These are phyloP conservation scores for Sorex maritimensis DNA, from an alignment of 2,797 vertebrate species.

Conservation along the genomic window DNA sequence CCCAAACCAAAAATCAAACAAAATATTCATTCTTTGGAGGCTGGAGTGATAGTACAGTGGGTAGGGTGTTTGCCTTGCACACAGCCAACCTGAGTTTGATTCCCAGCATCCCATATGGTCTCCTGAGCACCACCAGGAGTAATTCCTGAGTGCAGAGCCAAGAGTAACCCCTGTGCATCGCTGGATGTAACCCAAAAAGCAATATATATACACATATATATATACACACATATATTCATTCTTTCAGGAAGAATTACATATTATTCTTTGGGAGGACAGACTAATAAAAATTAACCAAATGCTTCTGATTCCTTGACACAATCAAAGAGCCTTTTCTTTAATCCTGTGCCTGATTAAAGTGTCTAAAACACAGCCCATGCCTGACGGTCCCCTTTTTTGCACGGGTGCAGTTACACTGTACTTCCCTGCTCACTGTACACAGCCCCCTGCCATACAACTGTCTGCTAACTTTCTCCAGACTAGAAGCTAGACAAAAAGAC, in stretches of 20 bases:
- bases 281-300: constrained; percentile 55
- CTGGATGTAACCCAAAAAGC: too few species aligned
- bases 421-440: constrained; percentile 12
- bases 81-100: too few species aligned
- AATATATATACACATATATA: too few species aligned
- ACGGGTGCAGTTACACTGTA: background rate
- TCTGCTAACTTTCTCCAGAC: constrained; percentile 42
- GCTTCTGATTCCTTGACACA: constrained; percentile 40
- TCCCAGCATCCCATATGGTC: too few species aligned
- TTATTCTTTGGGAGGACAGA: constrained; percentile 2
- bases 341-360: background rate
- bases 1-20: too few species aligned
- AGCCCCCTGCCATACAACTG: background rate
- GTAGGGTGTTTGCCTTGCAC: too few species aligned
- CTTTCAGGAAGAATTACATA: constrained; percentile 52
- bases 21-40: background rate
- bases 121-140: too few species aligned
- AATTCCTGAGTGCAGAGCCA: too few species aligned
- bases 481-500: constrained; percentile 30
- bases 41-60: too few species aligned
- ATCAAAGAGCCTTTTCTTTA: constrained; percentile 9
- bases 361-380: background rate
- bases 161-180: too few species aligned
- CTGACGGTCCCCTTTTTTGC: background rate
- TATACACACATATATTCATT: constrained; percentile 34